These are phyloP conservation scores for Lithophane semibrunnea DNA, from an alignment of 2,888 invertebrate species.

Conservation along the genomic window DNA sequence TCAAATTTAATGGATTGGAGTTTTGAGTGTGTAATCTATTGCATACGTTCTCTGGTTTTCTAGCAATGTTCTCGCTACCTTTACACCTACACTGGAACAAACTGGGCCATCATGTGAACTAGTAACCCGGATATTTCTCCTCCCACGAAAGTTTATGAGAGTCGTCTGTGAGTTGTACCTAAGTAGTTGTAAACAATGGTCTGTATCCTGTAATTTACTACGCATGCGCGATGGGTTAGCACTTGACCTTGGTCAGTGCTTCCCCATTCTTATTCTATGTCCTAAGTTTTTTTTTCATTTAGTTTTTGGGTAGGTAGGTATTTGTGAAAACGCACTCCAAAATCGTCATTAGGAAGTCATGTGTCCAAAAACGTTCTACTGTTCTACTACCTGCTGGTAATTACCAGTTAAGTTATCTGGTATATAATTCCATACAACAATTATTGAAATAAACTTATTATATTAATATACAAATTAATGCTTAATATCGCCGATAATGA, in stretches of 20 bases:
- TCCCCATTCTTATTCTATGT: conserved; percentile 5
- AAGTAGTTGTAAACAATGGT: conserved; percentile 37
- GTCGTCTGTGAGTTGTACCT: conserved; percentile 5
- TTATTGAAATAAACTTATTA: too few relatives aligned
- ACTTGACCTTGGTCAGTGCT: conserved; percentile 35
- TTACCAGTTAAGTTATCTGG: too few relatives aligned
- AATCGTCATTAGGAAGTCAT: background rate
- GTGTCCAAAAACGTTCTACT: background rate
- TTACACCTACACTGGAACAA: background rate
- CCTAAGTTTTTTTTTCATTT: background rate
- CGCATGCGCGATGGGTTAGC: conserved; percentile 14
- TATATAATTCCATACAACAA: too few relatives aligned
- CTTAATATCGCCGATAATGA: too few relatives aligned
- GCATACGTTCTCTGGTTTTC: background rate
- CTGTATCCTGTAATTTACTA: conserved; percentile 46
- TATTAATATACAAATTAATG: too few relatives aligned
- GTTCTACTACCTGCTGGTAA: background rate
- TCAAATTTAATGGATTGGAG: background rate
- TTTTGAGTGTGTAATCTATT: too few relatives aligned
- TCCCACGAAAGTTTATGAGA: conserved; percentile 46
- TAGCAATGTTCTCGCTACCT: background rate
- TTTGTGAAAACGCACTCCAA: background rate
- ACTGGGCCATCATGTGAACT: conserved; percentile 19
- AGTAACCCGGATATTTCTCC: conserved; percentile 7
- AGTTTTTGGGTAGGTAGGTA: background rate